Base-by-base conservation (phyloP, 2,113 vertebrate species). In the Acanthisitta chloris region DNA sequence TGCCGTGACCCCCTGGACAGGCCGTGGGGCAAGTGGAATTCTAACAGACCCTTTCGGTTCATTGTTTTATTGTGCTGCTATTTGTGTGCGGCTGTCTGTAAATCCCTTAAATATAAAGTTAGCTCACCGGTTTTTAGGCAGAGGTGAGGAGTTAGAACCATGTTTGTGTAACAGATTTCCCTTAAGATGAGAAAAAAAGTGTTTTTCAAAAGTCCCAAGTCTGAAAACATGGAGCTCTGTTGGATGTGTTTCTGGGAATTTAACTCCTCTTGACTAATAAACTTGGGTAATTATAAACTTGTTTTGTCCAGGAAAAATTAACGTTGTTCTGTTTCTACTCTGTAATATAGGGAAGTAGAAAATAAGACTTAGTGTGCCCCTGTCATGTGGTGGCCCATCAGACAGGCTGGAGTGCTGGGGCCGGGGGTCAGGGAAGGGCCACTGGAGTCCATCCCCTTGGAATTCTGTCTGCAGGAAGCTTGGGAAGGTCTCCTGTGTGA, bases 391-490 rank as follows among this genome's bases (percentile, higher is more conserved):
- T 62, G 0, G 3, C 43, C 19, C 43, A 45, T 18, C 43, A 45
- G 43, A 16, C 40, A 12, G 77, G 64, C 52, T 64, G 59, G 49
- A 12, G 13, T 34, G 72, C 42, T 25, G 42, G 28, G 33, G 21
- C 49, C 9, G 66, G 25, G 42, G 86, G 57, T 81, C 85, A 64
- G 71, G 42, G 61, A 43, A 36, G 70, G 58, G 87, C 76, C 4
- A 2, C 49, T 46, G 90, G 38, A 77, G 45, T 33, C 92, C 33
- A 9, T 43, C 40, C 16, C 28, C 40, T 64, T 42, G 29, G 6
- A 46, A 3, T 25, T 31, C 59, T 0, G 0, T 17, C 64, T 2
- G 1, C 14, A 36, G 76, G 52, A 14, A 8, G 61, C 52, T 74
- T 69, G 29, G 82, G 52, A 17, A 18, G 38, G 29, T 77, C 49